These are phyloP conservation scores for Sebastolobus alascanus DNA, from an alignment of 2,797 vertebrate species.

Conservation along the genomic window DNA sequence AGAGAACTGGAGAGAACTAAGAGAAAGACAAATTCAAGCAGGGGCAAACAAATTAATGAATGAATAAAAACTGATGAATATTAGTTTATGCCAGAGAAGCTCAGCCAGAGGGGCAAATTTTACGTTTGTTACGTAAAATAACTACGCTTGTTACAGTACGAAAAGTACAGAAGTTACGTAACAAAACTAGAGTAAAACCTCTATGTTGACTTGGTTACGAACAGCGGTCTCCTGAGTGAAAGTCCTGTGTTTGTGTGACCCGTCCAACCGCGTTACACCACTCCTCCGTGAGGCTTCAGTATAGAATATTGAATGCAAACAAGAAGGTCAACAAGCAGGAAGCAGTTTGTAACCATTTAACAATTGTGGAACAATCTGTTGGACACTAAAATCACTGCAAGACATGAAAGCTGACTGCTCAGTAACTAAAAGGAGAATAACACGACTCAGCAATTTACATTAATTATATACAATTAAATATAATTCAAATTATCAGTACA, in stretches of 20 bases:
- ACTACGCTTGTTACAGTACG: too few species aligned
- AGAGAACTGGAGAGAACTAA: too few species aligned
- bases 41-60: too few species aligned
- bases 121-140: not conserved
- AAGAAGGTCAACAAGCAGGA: not conserved
- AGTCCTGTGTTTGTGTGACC: not conserved
- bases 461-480: not conserved
- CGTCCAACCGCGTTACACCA: not conserved
- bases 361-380: not conserved
- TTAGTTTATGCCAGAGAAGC: too few species aligned
- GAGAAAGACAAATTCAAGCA: too few species aligned
- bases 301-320: not conserved
- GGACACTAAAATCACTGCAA: not conserved
- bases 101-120: not conserved
- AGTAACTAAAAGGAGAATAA: not conserved
- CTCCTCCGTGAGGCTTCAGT: not conserved
- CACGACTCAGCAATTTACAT: not conserved
- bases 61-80: too few species aligned
- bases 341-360: not conserved
- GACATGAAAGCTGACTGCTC: not conserved
- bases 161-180: too few species aligned
- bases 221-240: too few species aligned
- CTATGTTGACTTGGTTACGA: too few species aligned
- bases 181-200: too few species aligned
- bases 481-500: not conserved